These are phyloP conservation scores for Hybognathus amarus DNA, from an alignment of 2,797 vertebrate genomes.

Conservation along the genomic window DNA sequence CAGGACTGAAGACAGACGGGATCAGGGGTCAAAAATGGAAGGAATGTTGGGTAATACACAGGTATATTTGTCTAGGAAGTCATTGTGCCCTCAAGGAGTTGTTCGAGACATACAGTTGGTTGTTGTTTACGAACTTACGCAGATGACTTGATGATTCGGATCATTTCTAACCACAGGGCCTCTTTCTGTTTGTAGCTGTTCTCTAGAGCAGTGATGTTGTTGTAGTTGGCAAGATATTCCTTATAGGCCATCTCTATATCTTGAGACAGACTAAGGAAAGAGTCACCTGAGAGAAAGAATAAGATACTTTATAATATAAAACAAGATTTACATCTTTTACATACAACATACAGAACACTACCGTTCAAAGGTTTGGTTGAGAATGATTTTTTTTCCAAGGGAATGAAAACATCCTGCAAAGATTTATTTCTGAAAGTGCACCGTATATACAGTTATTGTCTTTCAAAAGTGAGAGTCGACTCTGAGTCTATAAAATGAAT, in stretches of 20 bases:
- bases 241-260: conserved; percentile 89
- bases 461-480: too few species aligned
- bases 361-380: neutral
- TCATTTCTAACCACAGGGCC: conserved; percentile 81
- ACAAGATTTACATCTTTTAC: neutral
- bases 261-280: conserved; percentile 87
- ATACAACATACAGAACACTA: neutral
- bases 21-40: neutral
- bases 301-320: neutral
- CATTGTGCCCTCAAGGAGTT: too few species aligned
- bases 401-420: too few species aligned
- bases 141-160: conserved; percentile 77
- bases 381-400: neutral
- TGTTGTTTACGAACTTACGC: conserved; percentile 79
- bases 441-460: too few species aligned
- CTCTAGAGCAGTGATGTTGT: conserved; percentile 81
- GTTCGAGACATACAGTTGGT: neutral
- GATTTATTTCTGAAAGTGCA: too few species aligned
- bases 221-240: conserved; percentile 88
- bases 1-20: conserved; percentile 75
- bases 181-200: conserved; percentile 86
- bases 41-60: neutral
- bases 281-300: conserved; percentile 74
- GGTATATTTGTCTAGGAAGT: neutral
- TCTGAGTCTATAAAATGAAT: too few species aligned